These are phyloP conservation scores for Drosophila fulvimacula DNA, from an alignment of 2,888 invertebrate genomes.

Conservation along the genomic window DNA sequence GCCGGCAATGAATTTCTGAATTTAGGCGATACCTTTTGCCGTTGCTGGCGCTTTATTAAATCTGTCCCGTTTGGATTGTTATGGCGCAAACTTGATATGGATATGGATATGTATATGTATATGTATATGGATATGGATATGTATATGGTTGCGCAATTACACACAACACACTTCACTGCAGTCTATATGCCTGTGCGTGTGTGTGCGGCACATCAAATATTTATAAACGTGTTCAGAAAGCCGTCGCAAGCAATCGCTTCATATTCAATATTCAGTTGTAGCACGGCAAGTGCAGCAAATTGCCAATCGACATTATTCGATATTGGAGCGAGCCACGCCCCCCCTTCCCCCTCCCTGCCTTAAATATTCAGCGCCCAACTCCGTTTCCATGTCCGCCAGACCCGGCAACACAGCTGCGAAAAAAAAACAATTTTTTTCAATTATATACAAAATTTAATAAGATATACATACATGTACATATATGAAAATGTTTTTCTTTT, in stretches of 20 bases:
- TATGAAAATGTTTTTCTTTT: too few relatives aligned
- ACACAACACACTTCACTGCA: slow-evolving; percentile 27
- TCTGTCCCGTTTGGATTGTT: slow-evolving; percentile 40
- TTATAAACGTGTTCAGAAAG: slow-evolving; percentile 67
- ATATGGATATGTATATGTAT: slow-evolving; percentile 15
- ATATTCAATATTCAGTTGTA: slow-evolving; percentile 77
- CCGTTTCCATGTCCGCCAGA: slow-evolving; percentile 8
- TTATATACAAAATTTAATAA: background rate
- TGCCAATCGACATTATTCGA: slow-evolving; percentile 62
- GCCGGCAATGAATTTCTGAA: slow-evolving; percentile 72
- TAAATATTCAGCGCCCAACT: background rate
- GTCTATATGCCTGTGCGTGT: slow-evolving; percentile 8
- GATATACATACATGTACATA: too few relatives aligned
- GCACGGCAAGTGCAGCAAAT: slow-evolving; percentile 75
- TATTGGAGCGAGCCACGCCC: slow-evolving; percentile 3
- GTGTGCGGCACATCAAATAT: slow-evolving; percentile 64
- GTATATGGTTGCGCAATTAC: slow-evolving; percentile 61
- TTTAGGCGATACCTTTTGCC: slow-evolving; percentile 62
- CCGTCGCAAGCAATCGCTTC: slow-evolving; percentile 68
- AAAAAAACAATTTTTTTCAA: background rate
- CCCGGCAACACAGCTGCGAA: background rate
- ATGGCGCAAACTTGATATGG: slow-evolving; percentile 23
- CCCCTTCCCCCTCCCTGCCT: background rate
- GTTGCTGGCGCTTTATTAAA: slow-evolving; percentile 60
- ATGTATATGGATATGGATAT: slow-evolving; percentile 16